Evolutionary conservation across 2,797 vertebrate species (phyloP).

Genomic region (Selene dorsalis): DNA sequence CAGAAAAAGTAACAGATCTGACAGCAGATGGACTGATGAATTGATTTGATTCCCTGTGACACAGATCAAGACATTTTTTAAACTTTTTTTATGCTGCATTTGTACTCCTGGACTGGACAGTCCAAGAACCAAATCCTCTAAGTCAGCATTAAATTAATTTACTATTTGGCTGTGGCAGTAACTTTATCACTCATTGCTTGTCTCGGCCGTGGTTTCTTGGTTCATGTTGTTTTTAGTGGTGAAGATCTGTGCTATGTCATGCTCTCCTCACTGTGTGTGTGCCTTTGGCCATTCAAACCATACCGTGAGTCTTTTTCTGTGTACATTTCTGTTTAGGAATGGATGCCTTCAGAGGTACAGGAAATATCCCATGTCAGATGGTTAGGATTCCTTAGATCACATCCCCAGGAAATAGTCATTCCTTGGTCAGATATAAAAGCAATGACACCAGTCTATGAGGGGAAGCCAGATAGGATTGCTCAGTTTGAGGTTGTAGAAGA

Average conservation of each 20-base stretch:
- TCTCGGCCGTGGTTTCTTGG: neutral
- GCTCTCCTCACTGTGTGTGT: neutral
- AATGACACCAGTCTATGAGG: constrained; percentile 53
- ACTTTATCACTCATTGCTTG: neutral
- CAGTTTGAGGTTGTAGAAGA: constrained; percentile 14
- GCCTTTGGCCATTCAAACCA: constrained; percentile 49
- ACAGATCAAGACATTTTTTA: neutral
- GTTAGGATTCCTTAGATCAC: constrained; percentile 74
- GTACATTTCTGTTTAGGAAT: constrained; percentile 68
- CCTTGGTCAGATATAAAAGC: constrained; percentile 45
- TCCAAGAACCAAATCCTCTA: neutral
- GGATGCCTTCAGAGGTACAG: constrained; percentile 68
- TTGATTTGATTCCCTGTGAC: neutral
- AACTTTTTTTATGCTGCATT: neutral
- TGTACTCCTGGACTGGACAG: neutral
- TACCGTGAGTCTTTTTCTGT: constrained; percentile 45
- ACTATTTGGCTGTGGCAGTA: neutral
- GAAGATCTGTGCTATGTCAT: constrained; percentile 21
- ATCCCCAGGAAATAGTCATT: constrained; percentile 68
- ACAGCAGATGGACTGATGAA: neutral
- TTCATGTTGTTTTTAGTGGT: too few species aligned
- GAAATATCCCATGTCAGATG: constrained; percentile 75
- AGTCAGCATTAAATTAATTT: neutral
- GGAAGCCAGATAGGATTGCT: constrained; percentile 48
- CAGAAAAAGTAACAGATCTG: neutral